Evolutionary conservation across 2,888 invertebrate species (phyloP).

Genomic region (Malacosoma neustria): DNA sequence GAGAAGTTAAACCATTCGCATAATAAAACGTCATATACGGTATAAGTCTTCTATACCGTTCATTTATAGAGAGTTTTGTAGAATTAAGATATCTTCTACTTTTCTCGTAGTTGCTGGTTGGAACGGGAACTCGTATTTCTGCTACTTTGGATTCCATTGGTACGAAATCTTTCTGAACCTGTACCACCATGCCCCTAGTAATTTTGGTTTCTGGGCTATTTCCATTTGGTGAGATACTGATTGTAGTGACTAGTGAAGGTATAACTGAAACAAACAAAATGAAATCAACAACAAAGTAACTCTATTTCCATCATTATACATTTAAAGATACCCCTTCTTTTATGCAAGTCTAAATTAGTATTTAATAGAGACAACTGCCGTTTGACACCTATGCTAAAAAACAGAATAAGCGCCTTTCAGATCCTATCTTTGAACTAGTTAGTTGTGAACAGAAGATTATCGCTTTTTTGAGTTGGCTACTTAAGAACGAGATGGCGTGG

Average conservation of each 20-base stretch:
- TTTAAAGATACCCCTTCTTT: no score
- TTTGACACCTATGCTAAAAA: no score
- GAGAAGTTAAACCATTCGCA: constrained; percentile 72
- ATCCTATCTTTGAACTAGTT: no score
- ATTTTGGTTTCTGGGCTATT: constrained; percentile 66
- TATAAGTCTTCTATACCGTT: constrained; percentile 84
- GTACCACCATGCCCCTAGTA: constrained; percentile 48
- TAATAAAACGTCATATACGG: constrained; percentile 90
- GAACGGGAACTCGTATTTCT: constrained; percentile 11
- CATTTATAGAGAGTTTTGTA: constrained; percentile 67
- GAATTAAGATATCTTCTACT: constrained; percentile 28
- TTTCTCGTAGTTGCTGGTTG: constrained; percentile 26
- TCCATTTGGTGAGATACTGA: constrained; percentile 66
- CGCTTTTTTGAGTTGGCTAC: no score
- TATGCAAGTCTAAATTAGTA: no score
- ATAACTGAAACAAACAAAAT: constrained; percentile 56
- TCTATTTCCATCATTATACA: no score
- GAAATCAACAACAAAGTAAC: no score
- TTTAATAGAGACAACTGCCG: no score
- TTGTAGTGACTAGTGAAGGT: constrained; percentile 40
- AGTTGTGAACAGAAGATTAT: no score
- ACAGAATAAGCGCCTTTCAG: no score
- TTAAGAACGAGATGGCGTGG: no score
- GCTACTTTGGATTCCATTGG: constrained; percentile 29
- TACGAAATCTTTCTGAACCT: constrained; percentile 41